These are phyloP conservation scores for Caenorhabditis remanei DNA, from an alignment of 1,140 invertebrate species.

Conservation along the genomic window DNA sequence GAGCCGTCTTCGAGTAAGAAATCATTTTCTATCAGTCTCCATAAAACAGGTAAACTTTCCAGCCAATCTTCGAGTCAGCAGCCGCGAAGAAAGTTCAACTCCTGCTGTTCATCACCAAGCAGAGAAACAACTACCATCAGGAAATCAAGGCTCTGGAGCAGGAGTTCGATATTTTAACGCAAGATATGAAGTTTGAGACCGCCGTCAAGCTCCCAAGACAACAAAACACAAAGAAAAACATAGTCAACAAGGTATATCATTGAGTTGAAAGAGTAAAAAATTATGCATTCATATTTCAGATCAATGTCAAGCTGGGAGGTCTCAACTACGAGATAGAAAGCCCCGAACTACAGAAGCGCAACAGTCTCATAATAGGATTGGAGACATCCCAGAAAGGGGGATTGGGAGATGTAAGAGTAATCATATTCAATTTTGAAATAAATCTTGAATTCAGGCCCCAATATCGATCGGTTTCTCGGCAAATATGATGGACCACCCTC, in stretches of 20 bases:
- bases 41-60: neutral
- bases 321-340: neutral
- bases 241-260: neutral
- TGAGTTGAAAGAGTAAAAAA: too few species aligned
- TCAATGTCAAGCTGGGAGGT: neutral
- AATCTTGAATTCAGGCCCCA: neutral
- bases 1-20: neutral
- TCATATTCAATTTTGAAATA: neutral
- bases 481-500: neutral
- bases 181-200: neutral
- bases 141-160: slow-evolving; percentile 1
- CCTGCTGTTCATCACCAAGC: neutral
- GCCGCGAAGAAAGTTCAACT: neutral
- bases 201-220: neutral
- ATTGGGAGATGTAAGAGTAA: neutral
- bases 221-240: neutral
- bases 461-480: neutral
- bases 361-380: neutral
- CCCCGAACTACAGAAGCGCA: neutral
- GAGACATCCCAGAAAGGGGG: neutral
- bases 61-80: neutral
- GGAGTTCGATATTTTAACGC: neutral
- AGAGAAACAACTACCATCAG: neutral
- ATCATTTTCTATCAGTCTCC: neutral
- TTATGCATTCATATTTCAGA: neutral